phyloP scores from a whole-genome alignment of 2,888 invertebrate genomes.

The Enoplolaimus lenunculus region DNA sequence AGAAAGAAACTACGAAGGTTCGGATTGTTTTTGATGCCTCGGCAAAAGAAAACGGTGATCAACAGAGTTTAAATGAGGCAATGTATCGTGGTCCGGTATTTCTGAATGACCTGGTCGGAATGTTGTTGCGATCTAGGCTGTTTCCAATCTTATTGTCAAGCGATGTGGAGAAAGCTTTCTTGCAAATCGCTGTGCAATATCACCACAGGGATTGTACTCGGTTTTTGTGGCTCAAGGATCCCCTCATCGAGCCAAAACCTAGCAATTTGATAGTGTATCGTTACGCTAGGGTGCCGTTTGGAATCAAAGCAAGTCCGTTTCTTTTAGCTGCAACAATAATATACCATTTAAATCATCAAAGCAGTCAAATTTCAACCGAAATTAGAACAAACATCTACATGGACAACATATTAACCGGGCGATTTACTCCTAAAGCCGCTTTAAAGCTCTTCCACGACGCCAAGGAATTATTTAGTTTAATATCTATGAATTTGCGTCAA shows the following conservation, averaged over 20 bases:
- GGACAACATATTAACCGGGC: neutral
- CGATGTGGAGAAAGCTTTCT: neutral
- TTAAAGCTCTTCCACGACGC: neutral
- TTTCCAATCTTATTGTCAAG: neutral
- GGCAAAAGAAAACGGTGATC: neutral
- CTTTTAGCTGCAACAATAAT: neutral
- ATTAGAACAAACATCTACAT: neutral
- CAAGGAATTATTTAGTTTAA: neutral
- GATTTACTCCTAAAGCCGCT: neutral
- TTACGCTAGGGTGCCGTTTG: neutral
- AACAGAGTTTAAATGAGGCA: neutral
- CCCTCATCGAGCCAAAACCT: neutral
- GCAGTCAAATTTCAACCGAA: neutral
- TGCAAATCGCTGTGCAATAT: neutral
- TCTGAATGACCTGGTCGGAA: neutral
- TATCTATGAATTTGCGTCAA: neutral
- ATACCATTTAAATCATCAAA: neutral
- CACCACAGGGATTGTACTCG: neutral
- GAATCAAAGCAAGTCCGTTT: neutral
- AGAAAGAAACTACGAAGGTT: neutral
- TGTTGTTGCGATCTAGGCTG: neutral
- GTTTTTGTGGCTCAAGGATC: neutral
- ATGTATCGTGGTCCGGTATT: neutral
- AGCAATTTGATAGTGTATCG: neutral
- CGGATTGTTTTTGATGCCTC: neutral